Conservation (phyloP, 2,797 vertebrate genomes). For the Sparus aurata region DNA sequence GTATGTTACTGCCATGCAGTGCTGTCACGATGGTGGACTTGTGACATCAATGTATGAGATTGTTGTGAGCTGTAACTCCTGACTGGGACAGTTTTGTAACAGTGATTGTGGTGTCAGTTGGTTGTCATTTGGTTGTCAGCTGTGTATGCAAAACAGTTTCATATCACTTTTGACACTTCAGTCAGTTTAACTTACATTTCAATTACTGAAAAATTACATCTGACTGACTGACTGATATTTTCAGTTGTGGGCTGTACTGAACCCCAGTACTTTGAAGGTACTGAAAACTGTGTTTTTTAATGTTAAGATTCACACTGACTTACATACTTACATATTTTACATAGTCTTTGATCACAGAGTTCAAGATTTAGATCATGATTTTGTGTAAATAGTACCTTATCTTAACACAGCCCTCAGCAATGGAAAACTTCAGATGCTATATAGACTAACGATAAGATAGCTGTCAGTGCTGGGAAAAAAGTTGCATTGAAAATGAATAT, state of each 20-base stretch:
- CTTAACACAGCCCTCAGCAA: neutral
- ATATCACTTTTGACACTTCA: neutral
- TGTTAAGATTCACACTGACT: no score
- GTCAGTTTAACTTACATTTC: neutral
- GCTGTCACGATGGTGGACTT: neutral
- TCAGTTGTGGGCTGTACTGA: neutral
- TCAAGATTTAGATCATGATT: neutral
- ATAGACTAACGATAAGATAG: no score
- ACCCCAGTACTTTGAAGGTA: neutral
- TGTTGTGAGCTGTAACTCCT: neutral
- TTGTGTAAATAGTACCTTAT: neutral
- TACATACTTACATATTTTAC: no score
- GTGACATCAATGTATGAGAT: neutral
- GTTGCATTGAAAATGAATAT: no score
- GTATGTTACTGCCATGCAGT: neutral
- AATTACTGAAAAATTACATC: neutral
- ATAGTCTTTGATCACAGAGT: neutral
- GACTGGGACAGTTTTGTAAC: neutral
- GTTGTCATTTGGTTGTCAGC: neutral
- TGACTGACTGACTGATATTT: neutral
- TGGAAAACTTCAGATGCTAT: neutral
- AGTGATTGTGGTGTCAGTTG: neutral
- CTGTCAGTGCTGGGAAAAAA: no score
- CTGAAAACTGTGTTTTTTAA: no score
- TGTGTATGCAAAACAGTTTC: neutral